phyloP scores from a whole-genome alignment of 2,888 invertebrate species.

The Meghimatium bilineatum region DNA sequence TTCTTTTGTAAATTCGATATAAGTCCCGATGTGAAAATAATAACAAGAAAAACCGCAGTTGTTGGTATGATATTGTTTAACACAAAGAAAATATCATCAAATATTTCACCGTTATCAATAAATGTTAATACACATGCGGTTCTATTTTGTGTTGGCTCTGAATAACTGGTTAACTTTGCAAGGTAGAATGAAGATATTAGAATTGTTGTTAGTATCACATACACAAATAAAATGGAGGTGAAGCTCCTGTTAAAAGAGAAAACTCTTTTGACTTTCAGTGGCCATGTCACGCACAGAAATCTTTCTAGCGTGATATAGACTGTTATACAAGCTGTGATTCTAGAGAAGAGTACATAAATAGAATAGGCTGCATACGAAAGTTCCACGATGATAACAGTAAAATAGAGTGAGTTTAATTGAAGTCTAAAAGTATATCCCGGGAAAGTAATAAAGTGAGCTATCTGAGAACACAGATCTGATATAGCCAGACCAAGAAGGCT shows the following conservation, averaged over 20 bases:
- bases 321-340: constrained; percentile 3
- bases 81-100: not conserved
- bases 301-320: constrained; percentile 20
- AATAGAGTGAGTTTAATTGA: no score
- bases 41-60: not conserved
- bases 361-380: not conserved
- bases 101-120: not conserved
- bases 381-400: no score
- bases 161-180: not conserved
- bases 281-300: not conserved
- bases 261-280: constrained; percentile 1
- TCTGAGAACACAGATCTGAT: constrained; percentile 4
- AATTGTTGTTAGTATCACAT: not conserved
- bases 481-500: constrained; percentile 9
- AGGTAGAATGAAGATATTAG: not conserved
- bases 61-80: not conserved
- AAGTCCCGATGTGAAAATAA: not conserved
- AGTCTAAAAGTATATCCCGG: no score
- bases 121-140: not conserved
- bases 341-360: not conserved
- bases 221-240: not conserved
- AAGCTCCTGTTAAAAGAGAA: not conserved
- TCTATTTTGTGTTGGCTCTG: not conserved
- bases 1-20: not conserved
- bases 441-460: not conserved